Base-by-base conservation (phyloP, 2,113 vertebrate species). In the Rhynchopsitta pachyrhyncha region DNA sequence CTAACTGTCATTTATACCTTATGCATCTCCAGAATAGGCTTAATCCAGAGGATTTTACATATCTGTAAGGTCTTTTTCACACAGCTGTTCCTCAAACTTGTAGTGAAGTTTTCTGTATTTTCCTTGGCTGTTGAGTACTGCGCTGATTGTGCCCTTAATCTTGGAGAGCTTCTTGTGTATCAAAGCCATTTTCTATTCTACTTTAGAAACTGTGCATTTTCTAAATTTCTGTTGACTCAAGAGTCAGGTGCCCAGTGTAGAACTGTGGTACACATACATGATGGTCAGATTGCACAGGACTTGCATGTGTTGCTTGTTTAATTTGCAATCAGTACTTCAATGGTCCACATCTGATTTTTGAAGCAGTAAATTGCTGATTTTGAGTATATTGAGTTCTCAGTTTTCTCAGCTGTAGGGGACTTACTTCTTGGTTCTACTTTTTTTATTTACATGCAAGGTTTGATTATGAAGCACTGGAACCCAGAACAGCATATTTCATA, bases 401-500 rank as follows among this genome's bases (percentile, higher is more conserved):
- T 78, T 62, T 81, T 67, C n/a, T 81, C 31, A 46, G 31, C 39
- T 55, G 27, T 49, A 31, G n/a, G 24, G 14, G 6, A 35, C 42
- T 89, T 81, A 92, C 31, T 60, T 86, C 23, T 69, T 91, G 20
- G 5, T 95, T 84, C 44, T 92, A 1, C 29, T 78, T 74, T 90
- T 77, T 80, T 33, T 20, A 73, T 60, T 7, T 67, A 11, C 49
- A 7, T 76, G 24, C 77, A 96, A 99, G 99, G 97, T 99, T 99
- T 98, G 99, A 99, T 97, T 99, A 99, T 16, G 99, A 99, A 96
- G 99, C 98, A 9, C 97, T 99, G 95, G 99, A 99, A 67, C 98
- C 99, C 64, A 98, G 98, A 89, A 97, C 98, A 20, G 99, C 99
- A 0, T 99, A 98, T 97, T 99, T 99, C 97, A 98, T 99, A 97